Evolutionary conservation across 2,113 vertebrate species (phyloP).

Genomic region (Machaerirhynchus nigripectus): DNA sequence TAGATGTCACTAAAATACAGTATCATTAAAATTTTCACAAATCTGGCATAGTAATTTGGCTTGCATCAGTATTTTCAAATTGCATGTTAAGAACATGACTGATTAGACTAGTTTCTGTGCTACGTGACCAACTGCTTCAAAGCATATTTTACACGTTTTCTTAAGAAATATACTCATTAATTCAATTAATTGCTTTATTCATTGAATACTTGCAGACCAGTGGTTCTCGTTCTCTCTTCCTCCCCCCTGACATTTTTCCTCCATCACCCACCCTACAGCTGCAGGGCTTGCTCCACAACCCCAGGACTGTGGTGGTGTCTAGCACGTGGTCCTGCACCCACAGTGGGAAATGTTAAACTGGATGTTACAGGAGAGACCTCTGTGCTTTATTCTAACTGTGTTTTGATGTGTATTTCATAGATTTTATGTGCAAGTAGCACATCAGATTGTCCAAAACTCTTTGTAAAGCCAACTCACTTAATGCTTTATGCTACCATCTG

Average conservation of each 20-base stretch:
- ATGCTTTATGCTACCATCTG: slow-evolving; percentile 57
- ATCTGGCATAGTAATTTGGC: background rate
- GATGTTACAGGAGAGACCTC: background rate
- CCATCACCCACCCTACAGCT: background rate
- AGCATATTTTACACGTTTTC: background rate
- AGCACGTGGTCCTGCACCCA: rapidly evolving
- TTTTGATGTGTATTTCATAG: background rate
- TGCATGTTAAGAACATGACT: background rate
- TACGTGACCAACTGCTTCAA: background rate
- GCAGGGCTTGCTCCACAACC: background rate
- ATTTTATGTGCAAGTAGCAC: background rate
- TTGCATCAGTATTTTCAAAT: background rate
- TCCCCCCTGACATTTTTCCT: background rate
- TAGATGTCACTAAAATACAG: background rate
- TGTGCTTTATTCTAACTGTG: background rate
- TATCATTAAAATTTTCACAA: background rate
- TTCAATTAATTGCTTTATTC: background rate
- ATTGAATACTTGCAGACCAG: background rate
- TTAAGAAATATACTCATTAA: background rate
- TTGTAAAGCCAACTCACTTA: slow-evolving; percentile 38
- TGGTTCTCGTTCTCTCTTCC: background rate
- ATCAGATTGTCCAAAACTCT: slow-evolving; percentile 22
- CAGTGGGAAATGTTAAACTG: background rate
- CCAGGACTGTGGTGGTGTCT: background rate
- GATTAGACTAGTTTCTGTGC: background rate